phyloP scores from a whole-genome alignment of 2,797 vertebrate genomes.

The Sebastes trivittatus region DNA sequence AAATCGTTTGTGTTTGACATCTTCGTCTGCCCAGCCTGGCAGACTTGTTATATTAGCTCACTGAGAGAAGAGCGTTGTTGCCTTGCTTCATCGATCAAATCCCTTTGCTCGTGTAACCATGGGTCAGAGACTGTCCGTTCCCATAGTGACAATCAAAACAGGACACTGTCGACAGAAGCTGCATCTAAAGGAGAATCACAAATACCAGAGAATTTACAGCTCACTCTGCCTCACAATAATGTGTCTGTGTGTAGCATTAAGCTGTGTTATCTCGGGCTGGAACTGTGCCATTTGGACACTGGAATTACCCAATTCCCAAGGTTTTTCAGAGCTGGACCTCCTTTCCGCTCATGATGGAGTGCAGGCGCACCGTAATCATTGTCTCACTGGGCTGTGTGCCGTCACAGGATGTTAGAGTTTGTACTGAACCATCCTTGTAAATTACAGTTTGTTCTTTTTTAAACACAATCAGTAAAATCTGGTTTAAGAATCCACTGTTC shows the following conservation, averaged over 20 bases:
- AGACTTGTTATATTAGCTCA: neutral
- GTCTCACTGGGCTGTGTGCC: conserved; percentile 1
- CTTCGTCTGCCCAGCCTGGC: neutral
- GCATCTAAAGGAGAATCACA: conserved; percentile 30
- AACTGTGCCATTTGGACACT: neutral
- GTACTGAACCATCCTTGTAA: neutral
- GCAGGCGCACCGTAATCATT: conserved; percentile 9
- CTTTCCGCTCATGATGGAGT: neutral
- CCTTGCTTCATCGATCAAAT: conserved; percentile 61
- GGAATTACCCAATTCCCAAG: neutral
- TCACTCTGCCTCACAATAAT: neutral
- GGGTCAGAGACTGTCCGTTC: conserved; percentile 66
- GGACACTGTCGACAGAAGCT: conserved; percentile 32
- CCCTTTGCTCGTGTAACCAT: conserved; percentile 55
- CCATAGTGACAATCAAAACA: conserved; percentile 76
- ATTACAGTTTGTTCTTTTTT: neutral
- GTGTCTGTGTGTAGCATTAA: neutral
- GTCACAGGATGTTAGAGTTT: neutral
- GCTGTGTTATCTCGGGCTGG: neutral
- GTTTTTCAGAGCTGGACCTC: conserved; percentile 11
- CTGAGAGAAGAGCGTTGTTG: conserved; percentile 35
- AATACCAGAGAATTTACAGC: neutral
- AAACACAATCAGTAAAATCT: neutral
- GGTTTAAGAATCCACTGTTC: neutral
- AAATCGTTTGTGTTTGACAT: neutral